phyloP scores from a whole-genome alignment of 2,888 invertebrate genomes.

The Augiades crinisus region DNA sequence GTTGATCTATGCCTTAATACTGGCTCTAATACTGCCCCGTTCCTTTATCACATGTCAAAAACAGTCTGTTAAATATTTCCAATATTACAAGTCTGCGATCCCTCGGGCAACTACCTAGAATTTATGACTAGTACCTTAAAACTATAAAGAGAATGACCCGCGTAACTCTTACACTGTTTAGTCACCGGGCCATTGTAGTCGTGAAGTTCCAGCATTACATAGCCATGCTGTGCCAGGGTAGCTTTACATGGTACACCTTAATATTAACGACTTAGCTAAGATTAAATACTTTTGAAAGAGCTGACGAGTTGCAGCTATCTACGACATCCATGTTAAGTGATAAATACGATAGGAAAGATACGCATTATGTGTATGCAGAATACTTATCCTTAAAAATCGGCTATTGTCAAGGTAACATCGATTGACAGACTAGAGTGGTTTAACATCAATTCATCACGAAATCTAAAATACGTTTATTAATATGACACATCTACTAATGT shows the following conservation, averaged over 20 bases:
- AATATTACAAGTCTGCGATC: conserved; percentile 26
- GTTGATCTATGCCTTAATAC: conserved; percentile 44
- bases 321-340: neutral
- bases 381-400: neutral
- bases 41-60: conserved; percentile 35
- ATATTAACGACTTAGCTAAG: too few species aligned
- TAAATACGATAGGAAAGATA: neutral
- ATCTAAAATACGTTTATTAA: too few species aligned
- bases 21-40: conserved; percentile 53
- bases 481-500: too few species aligned
- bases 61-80: conserved; percentile 35
- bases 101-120: conserved; percentile 28
- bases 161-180: too few species aligned
- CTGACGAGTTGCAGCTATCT: neutral
- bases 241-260: too few species aligned
- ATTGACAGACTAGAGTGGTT: neutral
- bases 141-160: conserved; percentile 29
- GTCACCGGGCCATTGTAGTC: neutral
- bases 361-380: neutral
- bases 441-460: too few species aligned
- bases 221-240: too few species aligned
- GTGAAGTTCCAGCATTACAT: too few species aligned
- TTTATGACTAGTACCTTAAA: conserved; percentile 32
- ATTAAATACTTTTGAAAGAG: neutral
- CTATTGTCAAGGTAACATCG: neutral